Conservation (phyloP, 2,113 vertebrate genomes). For the Porphyrio hochstetteri region DNA sequence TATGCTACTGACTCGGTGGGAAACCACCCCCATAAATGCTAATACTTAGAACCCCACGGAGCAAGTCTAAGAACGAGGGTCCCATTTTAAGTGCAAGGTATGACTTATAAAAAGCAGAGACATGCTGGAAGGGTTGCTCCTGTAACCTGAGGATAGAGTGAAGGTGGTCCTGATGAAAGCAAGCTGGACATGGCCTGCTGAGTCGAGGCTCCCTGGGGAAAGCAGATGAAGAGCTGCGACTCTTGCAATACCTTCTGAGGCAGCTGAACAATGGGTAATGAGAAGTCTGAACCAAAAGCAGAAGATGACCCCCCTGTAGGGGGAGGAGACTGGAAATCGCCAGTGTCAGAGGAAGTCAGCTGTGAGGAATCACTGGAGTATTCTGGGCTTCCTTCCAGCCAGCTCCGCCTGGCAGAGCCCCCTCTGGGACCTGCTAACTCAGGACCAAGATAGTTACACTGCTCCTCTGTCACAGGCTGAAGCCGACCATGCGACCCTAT, state of each 20-base stretch:
- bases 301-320: slow-evolving; percentile 73
- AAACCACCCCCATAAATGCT: background rate
- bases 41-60: background rate
- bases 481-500: slow-evolving; percentile 79
- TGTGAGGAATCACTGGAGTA: slow-evolving; percentile 93
- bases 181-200: slow-evolving; percentile 79
- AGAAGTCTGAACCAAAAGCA: slow-evolving; percentile 76
- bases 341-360: slow-evolving; percentile 89
- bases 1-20: background rate
- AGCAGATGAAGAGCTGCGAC: slow-evolving; percentile 82
- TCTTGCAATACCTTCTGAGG: slow-evolving; percentile 81
- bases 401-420: slow-evolving; percentile 81
- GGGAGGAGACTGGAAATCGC: slow-evolving; percentile 90
- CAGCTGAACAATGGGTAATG: slow-evolving; percentile 77
- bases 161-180: slow-evolving; percentile 77
- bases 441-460: slow-evolving; percentile 78
- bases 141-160: slow-evolving; percentile 82
- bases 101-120: slow-evolving; percentile 52
- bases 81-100: background rate
- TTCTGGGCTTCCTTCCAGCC: slow-evolving; percentile 88
- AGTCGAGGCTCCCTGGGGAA: slow-evolving; percentile 79
- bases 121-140: slow-evolving; percentile 70
- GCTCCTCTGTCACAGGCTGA: slow-evolving; percentile 94
- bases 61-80: background rate
- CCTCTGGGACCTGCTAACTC: slow-evolving; percentile 82